phyloP scores from a whole-genome alignment of 2,797 vertebrate genomes.

The Scyliorhinus canicula region DNA sequence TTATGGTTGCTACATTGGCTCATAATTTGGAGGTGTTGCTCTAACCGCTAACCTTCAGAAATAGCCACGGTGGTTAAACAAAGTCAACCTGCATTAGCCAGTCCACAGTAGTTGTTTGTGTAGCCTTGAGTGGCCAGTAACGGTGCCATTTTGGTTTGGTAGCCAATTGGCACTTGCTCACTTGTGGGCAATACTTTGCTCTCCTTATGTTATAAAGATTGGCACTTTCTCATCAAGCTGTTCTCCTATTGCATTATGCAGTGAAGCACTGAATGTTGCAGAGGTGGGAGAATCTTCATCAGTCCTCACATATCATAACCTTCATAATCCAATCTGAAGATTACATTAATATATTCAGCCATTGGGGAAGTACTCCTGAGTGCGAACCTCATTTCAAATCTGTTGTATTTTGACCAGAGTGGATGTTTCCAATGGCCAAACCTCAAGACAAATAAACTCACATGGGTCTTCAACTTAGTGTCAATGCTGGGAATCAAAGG shows the following conservation, averaged over 20 bases:
- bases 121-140: background rate
- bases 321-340: background rate
- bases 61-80: background rate
- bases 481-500: background rate
- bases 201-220: background rate
- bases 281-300: background rate
- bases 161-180: background rate
- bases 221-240: background rate
- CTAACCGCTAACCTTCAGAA: background rate
- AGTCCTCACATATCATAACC: background rate
- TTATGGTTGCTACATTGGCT: background rate
- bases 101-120: too few species aligned
- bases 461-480: background rate
- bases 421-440: too few species aligned
- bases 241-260: background rate
- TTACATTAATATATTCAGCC: conserved; percentile 18
- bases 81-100: background rate
- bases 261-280: background rate
- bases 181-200: too few species aligned
- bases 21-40: background rate
- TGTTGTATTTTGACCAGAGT: background rate
- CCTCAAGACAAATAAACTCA: background rate
- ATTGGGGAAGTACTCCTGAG: background rate
- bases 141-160: background rate
- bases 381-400: background rate